Evolutionary conservation across 1,140 invertebrate species (phyloP).

Genomic region (Pseudomyrmex cubaensis): DNA sequence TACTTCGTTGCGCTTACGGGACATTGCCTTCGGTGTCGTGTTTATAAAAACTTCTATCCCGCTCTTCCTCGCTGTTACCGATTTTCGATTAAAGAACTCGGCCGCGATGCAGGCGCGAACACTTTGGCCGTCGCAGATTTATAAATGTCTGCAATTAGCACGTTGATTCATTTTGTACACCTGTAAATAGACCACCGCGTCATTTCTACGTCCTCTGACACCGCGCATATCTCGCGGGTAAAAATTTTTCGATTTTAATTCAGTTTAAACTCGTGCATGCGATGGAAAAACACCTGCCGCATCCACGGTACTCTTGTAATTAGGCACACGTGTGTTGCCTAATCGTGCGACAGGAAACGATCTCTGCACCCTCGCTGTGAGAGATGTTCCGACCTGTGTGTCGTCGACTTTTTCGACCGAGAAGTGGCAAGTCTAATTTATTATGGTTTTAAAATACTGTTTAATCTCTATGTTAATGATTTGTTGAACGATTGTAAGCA

Average conservation of each 20-base stretch:
- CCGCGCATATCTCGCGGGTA: neutral
- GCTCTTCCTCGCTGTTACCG: constrained; percentile 4
- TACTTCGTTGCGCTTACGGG: constrained; percentile 58
- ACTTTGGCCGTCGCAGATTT: neutral
- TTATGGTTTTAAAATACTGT: too few species aligned
- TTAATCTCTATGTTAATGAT: too few species aligned
- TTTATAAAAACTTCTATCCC: constrained; percentile 47
- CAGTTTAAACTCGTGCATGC: neutral
- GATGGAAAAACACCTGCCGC: constrained; percentile 26
- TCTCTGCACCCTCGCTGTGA: constrained; percentile 12
- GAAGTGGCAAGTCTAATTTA: too few species aligned
- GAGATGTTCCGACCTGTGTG: constrained; percentile 20
- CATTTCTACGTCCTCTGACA: too few species aligned
- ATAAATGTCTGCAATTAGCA: constrained; percentile 9
- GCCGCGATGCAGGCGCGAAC: neutral
- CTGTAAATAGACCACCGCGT: neutral
- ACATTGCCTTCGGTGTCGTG: constrained; percentile 25
- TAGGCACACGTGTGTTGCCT: constrained; percentile 26
- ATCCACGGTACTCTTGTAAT: constrained; percentile 14
- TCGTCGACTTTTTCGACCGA: neutral
- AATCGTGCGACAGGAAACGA: constrained; percentile 52
- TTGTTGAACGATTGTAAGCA: too few species aligned
- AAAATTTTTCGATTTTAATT: neutral
- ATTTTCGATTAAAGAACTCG: constrained; percentile 46
- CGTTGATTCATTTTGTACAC: neutral